Evolutionary conservation across 2,888 invertebrate species (phyloP), one percentile per base, ranked within the genome.

Genomic region (Euplagia quadripunctaria): DNA sequence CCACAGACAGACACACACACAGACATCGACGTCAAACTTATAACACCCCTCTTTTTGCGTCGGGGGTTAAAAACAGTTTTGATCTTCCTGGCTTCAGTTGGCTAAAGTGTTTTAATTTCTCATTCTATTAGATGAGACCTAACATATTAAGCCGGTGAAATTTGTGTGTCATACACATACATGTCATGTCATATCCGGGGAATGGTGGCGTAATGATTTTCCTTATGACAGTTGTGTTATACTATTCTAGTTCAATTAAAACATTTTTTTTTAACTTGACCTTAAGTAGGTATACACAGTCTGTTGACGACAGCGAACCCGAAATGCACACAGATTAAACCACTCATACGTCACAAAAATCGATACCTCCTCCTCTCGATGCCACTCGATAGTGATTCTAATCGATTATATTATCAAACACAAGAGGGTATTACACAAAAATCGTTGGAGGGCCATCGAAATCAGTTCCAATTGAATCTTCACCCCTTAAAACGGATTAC

Each of bases 401-500:
- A 85, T 85, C 84, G 80, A 86, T 84, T 82, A 43, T 64, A 71
- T 71, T 82, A 82, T 83, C 84, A 85, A 83, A 84, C 79, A 84
- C 82, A 84, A 83, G 87, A 79, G 85, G 77, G 82, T 82, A 84
- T 85, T 85, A 87, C 87, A 86, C 86, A 83, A 87, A 85, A 83
- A 85, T 85, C 85, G 76, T 76, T 85, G 79, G 84, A 90, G 90
- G 86, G 87, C 86, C 90, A 89, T 92, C 88, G 76, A 90, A 89
- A 90, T 90, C 89, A 88, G 89, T 86, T 89, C 87, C 91, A 89
- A 92, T 92, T 90, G 89, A 91, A 88, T 91, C 87, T 89, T 87
- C 89, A 86, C 88, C 89, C 90, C 89, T 85, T 84, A 86, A 87
- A 88, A 85, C 85, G 87, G 90, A 91, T 92, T 92, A 91, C 85